Percentiles rank a stretch among this genome's conserved stretches.
Conservation (phyloP, 1,140 invertebrate species). For the Drosophila truncata region DNA sequence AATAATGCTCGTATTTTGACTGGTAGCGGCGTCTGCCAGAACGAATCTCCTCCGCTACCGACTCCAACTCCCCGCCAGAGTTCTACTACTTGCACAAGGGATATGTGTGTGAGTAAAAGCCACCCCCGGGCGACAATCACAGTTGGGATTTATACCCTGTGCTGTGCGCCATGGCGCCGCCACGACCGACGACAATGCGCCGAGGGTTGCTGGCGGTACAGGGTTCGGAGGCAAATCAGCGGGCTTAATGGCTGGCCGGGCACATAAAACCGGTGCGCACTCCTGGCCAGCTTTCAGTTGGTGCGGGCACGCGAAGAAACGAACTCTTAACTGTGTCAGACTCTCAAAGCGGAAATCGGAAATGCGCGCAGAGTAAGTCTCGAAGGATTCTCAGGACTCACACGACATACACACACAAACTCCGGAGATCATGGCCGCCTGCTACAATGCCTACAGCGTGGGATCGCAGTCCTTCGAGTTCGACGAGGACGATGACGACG, state of each 20-base stretch:
- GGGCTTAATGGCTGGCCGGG: constrained; percentile 75
- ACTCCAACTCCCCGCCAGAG: neutral
- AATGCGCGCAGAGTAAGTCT: constrained; percentile 40
- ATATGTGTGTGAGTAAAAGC: constrained; percentile 51
- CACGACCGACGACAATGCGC: constrained; percentile 84
- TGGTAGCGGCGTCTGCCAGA: constrained; percentile 48
- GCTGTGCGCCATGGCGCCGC: constrained; percentile 75
- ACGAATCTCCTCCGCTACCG: constrained; percentile 39
- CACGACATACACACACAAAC: constrained; percentile 1
- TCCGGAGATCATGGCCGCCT: constrained; percentile 76
- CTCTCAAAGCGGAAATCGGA: constrained; percentile 31
- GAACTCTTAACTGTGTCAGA: constrained; percentile 19
- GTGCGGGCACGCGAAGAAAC: constrained; percentile 73
- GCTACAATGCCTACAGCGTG: constrained; percentile 77
- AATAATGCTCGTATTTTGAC: constrained; percentile 77
- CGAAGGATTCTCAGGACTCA: constrained; percentile 5
- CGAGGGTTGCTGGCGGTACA: constrained; percentile 75
- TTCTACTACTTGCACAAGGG: neutral
- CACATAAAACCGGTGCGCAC: constrained; percentile 79
- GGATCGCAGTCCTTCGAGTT: constrained; percentile 86
- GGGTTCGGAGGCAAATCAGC: constrained; percentile 62
- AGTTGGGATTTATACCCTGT: constrained; percentile 70
- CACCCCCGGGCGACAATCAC: constrained; percentile 75
- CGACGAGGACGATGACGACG: constrained; percentile 88
- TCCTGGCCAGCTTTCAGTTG: constrained; percentile 80